These are phyloP conservation scores for Fistularia commersonii DNA, from an alignment of 2,797 vertebrate genomes.

Conservation along the genomic window DNA sequence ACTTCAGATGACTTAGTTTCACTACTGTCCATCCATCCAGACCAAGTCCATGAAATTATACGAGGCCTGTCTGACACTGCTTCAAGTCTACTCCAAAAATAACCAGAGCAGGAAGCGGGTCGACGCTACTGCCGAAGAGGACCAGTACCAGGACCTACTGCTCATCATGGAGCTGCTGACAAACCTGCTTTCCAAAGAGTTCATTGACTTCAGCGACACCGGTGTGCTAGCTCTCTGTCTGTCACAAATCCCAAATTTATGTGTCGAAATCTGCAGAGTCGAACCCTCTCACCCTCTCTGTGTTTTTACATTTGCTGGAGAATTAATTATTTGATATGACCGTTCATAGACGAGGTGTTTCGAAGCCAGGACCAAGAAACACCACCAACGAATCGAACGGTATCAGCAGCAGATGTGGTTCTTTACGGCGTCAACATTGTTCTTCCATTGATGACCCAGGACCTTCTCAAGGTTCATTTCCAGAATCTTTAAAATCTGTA, in stretches of 20 bases:
- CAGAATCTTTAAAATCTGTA: too few species aligned
- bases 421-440: conserved; percentile 97
- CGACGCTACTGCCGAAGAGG: conserved; percentile 92
- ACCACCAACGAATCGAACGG: conserved; percentile 79
- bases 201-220: conserved; percentile 98
- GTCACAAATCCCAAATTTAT: too few species aligned
- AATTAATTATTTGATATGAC: too few species aligned
- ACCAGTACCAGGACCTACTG: conserved; percentile 97
- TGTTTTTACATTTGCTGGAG: neutral
- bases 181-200: conserved; percentile 97
- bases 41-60: conserved; percentile 98
- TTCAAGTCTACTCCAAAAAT: conserved; percentile 98
- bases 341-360: conserved; percentile 88
- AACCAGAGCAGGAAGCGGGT: conserved; percentile 88
- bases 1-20: too few species aligned
- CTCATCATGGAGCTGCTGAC: conserved; percentile 99
- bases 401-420: conserved; percentile 96
- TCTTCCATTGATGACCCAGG: conserved; percentile 97
- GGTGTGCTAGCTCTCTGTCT: conserved; percentile 64
- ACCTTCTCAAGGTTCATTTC: conserved; percentile 88
- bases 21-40: conserved; percentile 48
- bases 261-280: too few species aligned
- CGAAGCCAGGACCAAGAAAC: conserved; percentile 91
- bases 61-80: conserved; percentile 93
- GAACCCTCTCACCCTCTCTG: too few species aligned